Evolutionary conservation across 2,113 vertebrate genomes (phyloP).

Genomic region (Mesembrinibis cayennensis): DNA sequence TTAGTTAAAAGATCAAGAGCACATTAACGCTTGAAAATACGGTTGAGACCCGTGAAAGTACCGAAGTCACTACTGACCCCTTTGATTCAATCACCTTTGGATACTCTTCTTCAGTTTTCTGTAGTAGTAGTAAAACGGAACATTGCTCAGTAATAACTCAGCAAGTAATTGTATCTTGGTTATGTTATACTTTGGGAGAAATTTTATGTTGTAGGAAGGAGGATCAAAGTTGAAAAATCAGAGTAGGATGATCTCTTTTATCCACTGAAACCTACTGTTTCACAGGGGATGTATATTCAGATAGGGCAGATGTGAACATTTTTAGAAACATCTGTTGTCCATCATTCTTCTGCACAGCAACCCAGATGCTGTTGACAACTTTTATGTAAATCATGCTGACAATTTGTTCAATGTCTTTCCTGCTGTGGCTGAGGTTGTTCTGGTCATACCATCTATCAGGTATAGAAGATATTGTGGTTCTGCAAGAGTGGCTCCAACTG

Average conservation of each 20-base stretch:
- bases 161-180: background rate
- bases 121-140: background rate
- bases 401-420: constrained; percentile 76
- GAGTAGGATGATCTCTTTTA: constrained; percentile 30
- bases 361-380: constrained; percentile 77
- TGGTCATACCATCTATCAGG: constrained; percentile 68
- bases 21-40: background rate
- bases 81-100: background rate
- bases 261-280: constrained; percentile 57
- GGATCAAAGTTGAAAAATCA: constrained; percentile 37
- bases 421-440: constrained; percentile 70
- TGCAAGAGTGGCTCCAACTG: constrained; percentile 39
- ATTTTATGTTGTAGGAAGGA: background rate
- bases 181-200: background rate
- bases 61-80: background rate
- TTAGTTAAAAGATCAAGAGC: background rate
- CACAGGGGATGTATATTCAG: constrained; percentile 50
- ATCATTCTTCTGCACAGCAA: constrained; percentile 75
- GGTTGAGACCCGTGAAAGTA: background rate
- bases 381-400: constrained; percentile 75
- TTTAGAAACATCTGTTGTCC: constrained; percentile 78
- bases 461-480: background rate
- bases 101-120: background rate
- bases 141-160: background rate
- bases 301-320: constrained; percentile 75